Evolutionary conservation across 2,797 vertebrate genomes (phyloP), one percentile per base, ranked within the genome.

Genomic region (Micromesistius poutassou): DNA sequence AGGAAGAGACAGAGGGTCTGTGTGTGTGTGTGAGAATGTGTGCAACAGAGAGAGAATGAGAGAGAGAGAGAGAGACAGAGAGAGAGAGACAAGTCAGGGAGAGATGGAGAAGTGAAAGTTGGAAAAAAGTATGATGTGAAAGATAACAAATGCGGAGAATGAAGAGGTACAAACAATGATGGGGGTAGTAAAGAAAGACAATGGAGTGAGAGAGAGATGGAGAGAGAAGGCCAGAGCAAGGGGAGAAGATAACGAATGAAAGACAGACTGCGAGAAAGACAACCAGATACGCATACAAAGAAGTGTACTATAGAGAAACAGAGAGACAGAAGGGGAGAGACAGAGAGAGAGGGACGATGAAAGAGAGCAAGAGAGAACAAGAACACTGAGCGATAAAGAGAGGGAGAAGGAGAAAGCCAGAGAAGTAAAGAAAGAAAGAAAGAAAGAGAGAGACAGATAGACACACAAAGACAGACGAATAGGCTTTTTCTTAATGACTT

Each of bases 401-500:
- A 55, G 46, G 12, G 16, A 8, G 31, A 46, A 14, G 42, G 73
- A 76, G 14, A 50, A 9, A 42, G 40, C 40, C 12, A 42, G 12
- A 16, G 40, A 42, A 16, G 40, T 38, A 10, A 35, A 70, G 62
- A 76, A 14, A 30, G 30, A 72, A 36, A 10, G 36, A 31, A 38
- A 46, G 36, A 42, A 6, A 35, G 62, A 68, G 25, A 28, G 62
- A 68, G 25, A 68, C 36, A 42, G 16, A 38, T 8, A 38, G 74
- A 68, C 70, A 13, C 33, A 30, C 6, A 68, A 42, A 42, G 62
- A 68, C 66, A 42, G 16, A 30, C 14, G 35, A 74, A 68, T 0
- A 79, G 87, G 55, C 78, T 83, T 89, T 83, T 82, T 82, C 75
- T 83, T 71, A 87, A 86, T 76, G 55, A 82, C 82, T 77, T 81